Conservation (phyloP, 2,797 vertebrate species). For the Esox masquinongy region DNA sequence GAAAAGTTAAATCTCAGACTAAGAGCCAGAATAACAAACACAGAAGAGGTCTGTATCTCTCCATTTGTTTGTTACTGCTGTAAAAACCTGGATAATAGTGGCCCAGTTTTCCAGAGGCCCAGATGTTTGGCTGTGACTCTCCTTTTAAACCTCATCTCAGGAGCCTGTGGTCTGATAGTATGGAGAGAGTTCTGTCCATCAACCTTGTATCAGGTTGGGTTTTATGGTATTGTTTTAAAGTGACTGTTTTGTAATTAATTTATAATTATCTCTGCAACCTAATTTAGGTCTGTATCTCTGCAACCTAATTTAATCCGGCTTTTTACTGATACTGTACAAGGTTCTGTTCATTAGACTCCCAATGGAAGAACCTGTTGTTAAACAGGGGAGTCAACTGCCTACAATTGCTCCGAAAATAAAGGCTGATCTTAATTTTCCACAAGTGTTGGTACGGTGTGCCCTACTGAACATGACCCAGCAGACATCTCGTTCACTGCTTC, state of each 20-base stretch:
- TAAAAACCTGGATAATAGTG: not conserved
- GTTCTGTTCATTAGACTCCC: not conserved
- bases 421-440: not conserved
- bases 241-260: too few species aligned
- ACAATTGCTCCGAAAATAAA: not conserved
- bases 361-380: not conserved
- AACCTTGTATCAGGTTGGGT: too few species aligned
- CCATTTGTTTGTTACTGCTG: not conserved
- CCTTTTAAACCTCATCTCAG: too few species aligned
- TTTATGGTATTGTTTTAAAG: too few species aligned
- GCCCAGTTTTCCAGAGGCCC: conserved; percentile 9
- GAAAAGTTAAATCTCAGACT: not conserved
- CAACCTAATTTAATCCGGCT: not conserved
- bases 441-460: not conserved
- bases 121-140: conserved; percentile 22
- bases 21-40: not conserved
- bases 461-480: not conserved
- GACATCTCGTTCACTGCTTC: not conserved
- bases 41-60: not conserved
- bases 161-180: too few species aligned
- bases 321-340: not conserved
- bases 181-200: too few species aligned
- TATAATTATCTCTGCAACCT: not conserved
- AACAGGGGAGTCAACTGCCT: not conserved
- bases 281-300: not conserved